Percentiles rank a stretch among this genome's conserved stretches.
Evolutionary conservation across 1,140 invertebrate species (phyloP).

Genomic region (Bacillus rossius): DNA sequence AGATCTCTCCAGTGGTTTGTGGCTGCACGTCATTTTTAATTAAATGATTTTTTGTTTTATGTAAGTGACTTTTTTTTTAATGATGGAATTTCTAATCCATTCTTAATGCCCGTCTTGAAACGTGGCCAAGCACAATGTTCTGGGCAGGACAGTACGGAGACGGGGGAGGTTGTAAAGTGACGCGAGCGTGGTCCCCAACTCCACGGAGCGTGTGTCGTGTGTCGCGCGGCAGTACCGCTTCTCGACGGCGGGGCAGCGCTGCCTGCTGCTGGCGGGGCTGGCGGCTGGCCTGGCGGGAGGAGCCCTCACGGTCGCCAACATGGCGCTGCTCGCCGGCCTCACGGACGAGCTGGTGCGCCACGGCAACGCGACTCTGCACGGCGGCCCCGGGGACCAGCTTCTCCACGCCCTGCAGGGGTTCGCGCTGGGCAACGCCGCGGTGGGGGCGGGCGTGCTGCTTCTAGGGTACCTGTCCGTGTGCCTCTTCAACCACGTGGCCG

Average conservation of each 20-base stretch:
- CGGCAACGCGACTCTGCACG: neutral
- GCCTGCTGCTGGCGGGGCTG: conserved; percentile 51
- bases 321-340: conserved; percentile 59
- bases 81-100: too few relatives aligned
- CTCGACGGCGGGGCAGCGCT: conserved; percentile 50
- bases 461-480: conserved; percentile 36
- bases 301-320: conserved; percentile 56
- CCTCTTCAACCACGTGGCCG: conserved; percentile 34
- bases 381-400: neutral
- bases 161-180: too few relatives aligned
- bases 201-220: neutral
- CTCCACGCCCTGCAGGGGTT: conserved; percentile 14
- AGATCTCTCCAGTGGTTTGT: too few relatives aligned
- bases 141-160: too few relatives aligned
- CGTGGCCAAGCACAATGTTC: too few relatives aligned
- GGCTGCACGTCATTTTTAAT: too few relatives aligned
- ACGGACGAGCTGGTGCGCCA: conserved; percentile 29
- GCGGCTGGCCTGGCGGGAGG: conserved; percentile 54
- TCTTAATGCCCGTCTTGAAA: too few relatives aligned
- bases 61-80: too few relatives aligned
- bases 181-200: too few relatives aligned
- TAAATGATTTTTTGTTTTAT: too few relatives aligned
- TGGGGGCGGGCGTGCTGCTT: conserved; percentile 30
- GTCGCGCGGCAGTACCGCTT: conserved; percentile 50
- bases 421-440: conserved; percentile 27